Conservation (phyloP, 2,113 vertebrate genomes). For the Embiotoca jacksoni region DNA sequence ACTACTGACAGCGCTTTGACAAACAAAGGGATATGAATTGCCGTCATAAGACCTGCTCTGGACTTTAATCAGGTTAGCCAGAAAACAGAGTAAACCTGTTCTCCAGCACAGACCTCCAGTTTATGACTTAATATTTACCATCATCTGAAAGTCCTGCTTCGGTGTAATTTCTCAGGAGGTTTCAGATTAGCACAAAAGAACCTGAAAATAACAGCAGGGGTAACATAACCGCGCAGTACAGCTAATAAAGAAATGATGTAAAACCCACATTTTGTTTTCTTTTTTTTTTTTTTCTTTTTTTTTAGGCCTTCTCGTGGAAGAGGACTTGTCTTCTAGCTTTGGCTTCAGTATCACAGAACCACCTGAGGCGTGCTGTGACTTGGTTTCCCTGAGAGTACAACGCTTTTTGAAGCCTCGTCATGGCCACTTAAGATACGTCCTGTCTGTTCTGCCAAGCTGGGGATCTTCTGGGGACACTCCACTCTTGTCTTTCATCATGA, state of each 20-base stretch:
- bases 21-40: not conserved
- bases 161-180: not conserved
- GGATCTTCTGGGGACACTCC: not conserved
- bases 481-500: not conserved
- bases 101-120: not conserved
- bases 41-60: not conserved
- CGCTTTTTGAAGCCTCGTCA: too few species aligned
- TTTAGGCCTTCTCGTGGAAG: slow-evolving; percentile 2
- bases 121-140: not conserved
- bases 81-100: not conserved
- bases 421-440: slow-evolving; percentile 13
- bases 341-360: slow-evolving; percentile 13
- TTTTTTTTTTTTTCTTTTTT: not conserved
- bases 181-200: not conserved
- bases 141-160: not conserved
- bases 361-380: not conserved
- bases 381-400: slow-evolving; percentile 22
- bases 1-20: not conserved
- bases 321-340: not conserved
- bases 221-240: not conserved
- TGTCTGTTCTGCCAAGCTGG: slow-evolving; percentile 16
- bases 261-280: not conserved
- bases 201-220: not conserved
- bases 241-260: not conserved
- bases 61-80: not conserved